These are phyloP conservation scores for Drepanosiphum platanoidis DNA, from an alignment of 2,888 invertebrate genomes.

Conservation along the genomic window DNA sequence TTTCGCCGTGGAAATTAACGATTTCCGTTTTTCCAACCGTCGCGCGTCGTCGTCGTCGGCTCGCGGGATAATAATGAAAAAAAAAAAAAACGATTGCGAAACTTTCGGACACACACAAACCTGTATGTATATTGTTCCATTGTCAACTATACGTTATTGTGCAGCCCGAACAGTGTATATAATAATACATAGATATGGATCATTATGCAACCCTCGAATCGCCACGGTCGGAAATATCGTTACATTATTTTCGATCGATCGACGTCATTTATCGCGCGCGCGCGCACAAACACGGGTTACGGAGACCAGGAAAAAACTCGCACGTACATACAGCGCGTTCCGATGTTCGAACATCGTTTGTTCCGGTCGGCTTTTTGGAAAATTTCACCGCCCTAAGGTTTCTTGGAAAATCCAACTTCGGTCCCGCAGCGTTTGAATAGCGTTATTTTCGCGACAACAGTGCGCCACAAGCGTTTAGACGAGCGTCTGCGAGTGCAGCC, in stretches of 20 bases:
- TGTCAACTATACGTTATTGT: slow-evolving; percentile 8
- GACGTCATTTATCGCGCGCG: background rate
- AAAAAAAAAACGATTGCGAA: slow-evolving; percentile 26
- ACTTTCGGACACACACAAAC: background rate
- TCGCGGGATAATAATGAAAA: background rate
- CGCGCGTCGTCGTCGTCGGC: too few species aligned
- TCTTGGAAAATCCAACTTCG: too few species aligned
- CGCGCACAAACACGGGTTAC: background rate
- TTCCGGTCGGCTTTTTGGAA: background rate
- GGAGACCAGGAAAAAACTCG: background rate
- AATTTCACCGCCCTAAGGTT: too few species aligned
- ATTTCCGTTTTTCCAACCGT: slow-evolving; percentile 42
- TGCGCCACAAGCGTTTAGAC: too few species aligned
- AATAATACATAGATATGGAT: background rate
- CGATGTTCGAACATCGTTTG: background rate
- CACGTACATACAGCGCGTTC: background rate
- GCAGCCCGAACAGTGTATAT: background rate
- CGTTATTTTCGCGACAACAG: too few species aligned
- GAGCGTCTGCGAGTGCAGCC: too few species aligned
- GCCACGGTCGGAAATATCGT: slow-evolving; percentile 22
- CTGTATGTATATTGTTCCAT: background rate
- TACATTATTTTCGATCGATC: slow-evolving; percentile 44
- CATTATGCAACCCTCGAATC: slow-evolving; percentile 29
- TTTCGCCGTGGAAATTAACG: slow-evolving; percentile 16
- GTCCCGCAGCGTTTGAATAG: too few species aligned